phyloP scores from a whole-genome alignment of 1,140 invertebrate genomes.

The Pinna nobilis region DNA sequence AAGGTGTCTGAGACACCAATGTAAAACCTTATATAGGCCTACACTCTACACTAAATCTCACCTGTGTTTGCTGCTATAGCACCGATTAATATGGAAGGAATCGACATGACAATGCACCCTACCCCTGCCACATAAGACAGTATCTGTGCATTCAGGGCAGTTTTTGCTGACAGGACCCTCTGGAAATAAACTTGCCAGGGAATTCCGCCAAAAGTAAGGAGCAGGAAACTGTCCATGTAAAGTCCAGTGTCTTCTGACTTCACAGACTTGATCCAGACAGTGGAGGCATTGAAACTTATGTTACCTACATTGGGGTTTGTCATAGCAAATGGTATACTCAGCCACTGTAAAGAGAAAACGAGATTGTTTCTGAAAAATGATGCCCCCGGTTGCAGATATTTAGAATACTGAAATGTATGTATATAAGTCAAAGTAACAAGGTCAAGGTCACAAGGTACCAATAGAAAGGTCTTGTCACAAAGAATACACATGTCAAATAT shows the following conservation, averaged over 20 bases:
- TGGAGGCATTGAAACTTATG: slow-evolving; percentile 84
- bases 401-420: background rate
- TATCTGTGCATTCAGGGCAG: slow-evolving; percentile 92
- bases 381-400: background rate
- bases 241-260: slow-evolving; percentile 84
- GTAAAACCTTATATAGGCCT: too few species aligned
- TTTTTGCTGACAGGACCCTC: slow-evolving; percentile 95
- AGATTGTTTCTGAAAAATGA: background rate
- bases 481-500: too few species aligned
- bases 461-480: too few species aligned
- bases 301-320: slow-evolving; percentile 87
- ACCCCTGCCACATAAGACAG: slow-evolving; percentile 97
- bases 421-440: too few species aligned
- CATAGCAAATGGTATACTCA: slow-evolving; percentile 98
- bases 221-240: slow-evolving; percentile 93
- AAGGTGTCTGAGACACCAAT: too few species aligned
- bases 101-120: slow-evolving; percentile 96
- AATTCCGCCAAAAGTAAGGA: slow-evolving; percentile 97
- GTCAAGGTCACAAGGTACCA: too few species aligned
- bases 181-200: slow-evolving; percentile 99
- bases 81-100: slow-evolving; percentile 96
- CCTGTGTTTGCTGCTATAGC: slow-evolving; percentile 96
- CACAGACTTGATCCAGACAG: slow-evolving; percentile 89
- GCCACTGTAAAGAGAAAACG: slow-evolving; percentile 81
- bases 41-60: slow-evolving; percentile 76